Percentiles rank a stretch among this genome's conserved stretches.
Conservation (phyloP, 2,888 invertebrate genomes). For the Linnaemya tessellans region DNA sequence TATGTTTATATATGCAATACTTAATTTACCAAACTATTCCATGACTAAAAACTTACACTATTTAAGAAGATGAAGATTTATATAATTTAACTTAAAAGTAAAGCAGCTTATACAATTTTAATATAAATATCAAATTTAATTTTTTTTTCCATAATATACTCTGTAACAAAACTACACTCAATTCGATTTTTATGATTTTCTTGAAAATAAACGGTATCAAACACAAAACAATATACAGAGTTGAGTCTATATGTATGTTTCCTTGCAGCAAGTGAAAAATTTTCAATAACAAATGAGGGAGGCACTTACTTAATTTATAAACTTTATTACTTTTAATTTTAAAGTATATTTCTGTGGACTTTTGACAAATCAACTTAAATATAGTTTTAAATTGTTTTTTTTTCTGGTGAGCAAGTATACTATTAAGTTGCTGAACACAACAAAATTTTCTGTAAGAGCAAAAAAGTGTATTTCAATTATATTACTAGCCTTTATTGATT, state of each 20-base stretch:
- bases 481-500: too few species aligned
- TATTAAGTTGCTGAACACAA: too few species aligned
- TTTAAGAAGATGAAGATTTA: not conserved
- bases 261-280: slow-evolving; percentile 26
- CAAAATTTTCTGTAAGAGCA: too few species aligned
- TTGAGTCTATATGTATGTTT: not conserved
- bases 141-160: slow-evolving; percentile 9
- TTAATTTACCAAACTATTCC: not conserved
- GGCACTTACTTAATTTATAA: slow-evolving; percentile 63
- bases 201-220: slow-evolving; percentile 3
- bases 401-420: too few species aligned
- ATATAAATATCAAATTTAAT: not conserved
- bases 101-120: not conserved
- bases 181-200: not conserved
- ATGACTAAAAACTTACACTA: slow-evolving; percentile 5
- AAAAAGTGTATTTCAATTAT: too few species aligned
- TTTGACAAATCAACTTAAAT: too few species aligned
- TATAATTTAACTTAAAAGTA: slow-evolving; percentile 10
- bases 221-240: slow-evolving; percentile 9
- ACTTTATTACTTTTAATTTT: slow-evolving; percentile 32
- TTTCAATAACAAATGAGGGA: slow-evolving; percentile 52
- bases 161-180: not conserved
- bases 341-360: slow-evolving; percentile 6
- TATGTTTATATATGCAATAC: too few species aligned
- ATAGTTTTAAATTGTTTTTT: too few species aligned